phyloP scores from a whole-genome alignment of 2,797 vertebrate genomes.

The Crypturellus tataupa region DNA sequence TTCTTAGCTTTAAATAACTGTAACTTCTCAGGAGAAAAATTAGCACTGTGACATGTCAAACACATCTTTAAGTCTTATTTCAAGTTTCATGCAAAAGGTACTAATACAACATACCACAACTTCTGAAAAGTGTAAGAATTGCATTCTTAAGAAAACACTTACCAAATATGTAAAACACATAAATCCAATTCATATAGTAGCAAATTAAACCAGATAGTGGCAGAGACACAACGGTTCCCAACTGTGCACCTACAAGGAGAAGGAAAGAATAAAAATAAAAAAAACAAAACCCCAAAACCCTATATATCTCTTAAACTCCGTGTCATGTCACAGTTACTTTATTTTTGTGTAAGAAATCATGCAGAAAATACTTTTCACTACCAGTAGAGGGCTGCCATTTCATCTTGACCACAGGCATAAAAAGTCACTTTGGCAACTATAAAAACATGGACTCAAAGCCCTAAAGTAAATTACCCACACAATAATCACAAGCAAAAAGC shows the following conservation, averaged over 20 bases:
- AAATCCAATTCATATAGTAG: conserved; percentile 95
- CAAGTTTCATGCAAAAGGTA: background rate
- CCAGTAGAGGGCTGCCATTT: background rate
- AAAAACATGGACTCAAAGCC: background rate
- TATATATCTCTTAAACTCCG: background rate
- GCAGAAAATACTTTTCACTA: background rate
- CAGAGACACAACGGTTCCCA: conserved; percentile 94
- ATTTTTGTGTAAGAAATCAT: background rate
- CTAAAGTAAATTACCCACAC: background rate
- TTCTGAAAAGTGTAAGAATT: background rate
- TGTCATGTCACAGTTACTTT: background rate
- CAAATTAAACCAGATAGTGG: conserved; percentile 94
- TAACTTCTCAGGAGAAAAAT: conserved; percentile 1
- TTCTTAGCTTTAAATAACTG: conserved; percentile 1
- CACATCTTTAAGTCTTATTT: background rate
- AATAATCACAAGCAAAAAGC: background rate
- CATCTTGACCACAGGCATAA: background rate
- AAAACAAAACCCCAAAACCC: background rate
- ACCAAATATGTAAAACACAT: conserved; percentile 98
- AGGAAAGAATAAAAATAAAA: background rate
- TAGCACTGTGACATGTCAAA: background rate
- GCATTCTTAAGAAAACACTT: conserved; percentile 54
- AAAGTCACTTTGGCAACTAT: background rate
- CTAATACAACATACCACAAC: background rate
- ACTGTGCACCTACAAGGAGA: conserved; percentile 87